Evolutionary conservation across 2,113 vertebrate genomes (phyloP).

Genomic region (Petromus typicus): DNA sequence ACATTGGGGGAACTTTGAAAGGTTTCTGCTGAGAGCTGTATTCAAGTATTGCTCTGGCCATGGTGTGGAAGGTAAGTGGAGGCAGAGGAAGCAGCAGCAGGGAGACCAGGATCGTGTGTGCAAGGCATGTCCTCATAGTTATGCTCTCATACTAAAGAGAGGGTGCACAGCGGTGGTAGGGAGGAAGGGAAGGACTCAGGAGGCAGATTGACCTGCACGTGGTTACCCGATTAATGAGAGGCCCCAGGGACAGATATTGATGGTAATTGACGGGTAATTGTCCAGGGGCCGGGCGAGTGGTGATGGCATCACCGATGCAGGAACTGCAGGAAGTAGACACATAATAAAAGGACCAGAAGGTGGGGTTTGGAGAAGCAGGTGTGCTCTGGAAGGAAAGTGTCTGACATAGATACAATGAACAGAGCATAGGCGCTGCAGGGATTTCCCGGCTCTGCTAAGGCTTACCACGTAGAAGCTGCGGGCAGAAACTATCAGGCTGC

Average conservation of each 20-base stretch:
- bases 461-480: neutral
- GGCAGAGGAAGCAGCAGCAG: neutral
- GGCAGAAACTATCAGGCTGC: neutral
- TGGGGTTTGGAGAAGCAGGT: neutral
- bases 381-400: neutral
- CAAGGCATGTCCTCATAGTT: neutral
- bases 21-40: neutral
- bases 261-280: neutral
- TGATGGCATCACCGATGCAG: neutral
- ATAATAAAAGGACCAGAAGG: neutral
- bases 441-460: neutral
- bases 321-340: neutral
- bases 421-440: neutral
- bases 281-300: neutral
- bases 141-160: neutral
- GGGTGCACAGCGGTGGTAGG: neutral
- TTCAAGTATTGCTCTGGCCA: neutral
- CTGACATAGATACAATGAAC: neutral
- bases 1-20: neutral
- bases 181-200: neutral
- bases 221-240: neutral
- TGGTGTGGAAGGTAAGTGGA: neutral
- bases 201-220: neutral
- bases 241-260: neutral
- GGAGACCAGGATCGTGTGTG: neutral